Evolutionary conservation across 2,113 vertebrate genomes (phyloP).

Genomic region (Etheostoma spectabile): DNA sequence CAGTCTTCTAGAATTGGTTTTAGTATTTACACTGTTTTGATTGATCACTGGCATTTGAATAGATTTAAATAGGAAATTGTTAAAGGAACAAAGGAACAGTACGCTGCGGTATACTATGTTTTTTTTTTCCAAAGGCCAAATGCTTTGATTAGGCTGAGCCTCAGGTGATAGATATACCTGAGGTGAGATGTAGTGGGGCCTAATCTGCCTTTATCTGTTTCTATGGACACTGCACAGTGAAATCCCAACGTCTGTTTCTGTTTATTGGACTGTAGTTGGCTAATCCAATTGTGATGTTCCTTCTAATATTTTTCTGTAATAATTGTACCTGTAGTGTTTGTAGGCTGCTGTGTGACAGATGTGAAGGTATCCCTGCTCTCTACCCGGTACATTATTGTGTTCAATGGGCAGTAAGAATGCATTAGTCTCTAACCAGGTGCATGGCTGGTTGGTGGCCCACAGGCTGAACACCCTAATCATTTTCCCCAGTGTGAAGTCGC

Average conservation of each 20-base stretch:
- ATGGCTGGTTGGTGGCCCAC: conserved; percentile 22
- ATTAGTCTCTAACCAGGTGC: conserved; percentile 41
- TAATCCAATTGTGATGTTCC: background rate
- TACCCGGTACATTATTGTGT: conserved; percentile 3
- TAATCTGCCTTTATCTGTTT: background rate
- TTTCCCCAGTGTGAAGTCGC: conserved; percentile 53
- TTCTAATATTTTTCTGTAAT: background rate
- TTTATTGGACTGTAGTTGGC: background rate
- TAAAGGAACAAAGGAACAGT: background rate
- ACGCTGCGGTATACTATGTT: background rate
- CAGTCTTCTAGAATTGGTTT: background rate
- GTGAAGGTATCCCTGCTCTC: conserved; percentile 20
- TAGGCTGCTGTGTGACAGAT: conserved; percentile 20
- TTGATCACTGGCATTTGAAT: background rate
- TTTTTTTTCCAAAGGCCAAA: conserved; percentile 4
- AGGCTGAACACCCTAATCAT: conserved; percentile 14
- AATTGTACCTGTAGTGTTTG: background rate
- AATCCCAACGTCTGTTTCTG: background rate
- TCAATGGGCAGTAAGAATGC: conserved; percentile 30
- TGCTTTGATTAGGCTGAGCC: conserved; percentile 10
- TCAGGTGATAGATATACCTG: conserved; percentile 18
- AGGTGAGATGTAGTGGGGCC: background rate
- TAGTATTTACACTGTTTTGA: background rate
- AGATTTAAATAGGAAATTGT: background rate
- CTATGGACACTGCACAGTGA: background rate